Conservation (phyloP, 92 coral and sea anemone species). For the Chrysogorgia sp. region DNA sequence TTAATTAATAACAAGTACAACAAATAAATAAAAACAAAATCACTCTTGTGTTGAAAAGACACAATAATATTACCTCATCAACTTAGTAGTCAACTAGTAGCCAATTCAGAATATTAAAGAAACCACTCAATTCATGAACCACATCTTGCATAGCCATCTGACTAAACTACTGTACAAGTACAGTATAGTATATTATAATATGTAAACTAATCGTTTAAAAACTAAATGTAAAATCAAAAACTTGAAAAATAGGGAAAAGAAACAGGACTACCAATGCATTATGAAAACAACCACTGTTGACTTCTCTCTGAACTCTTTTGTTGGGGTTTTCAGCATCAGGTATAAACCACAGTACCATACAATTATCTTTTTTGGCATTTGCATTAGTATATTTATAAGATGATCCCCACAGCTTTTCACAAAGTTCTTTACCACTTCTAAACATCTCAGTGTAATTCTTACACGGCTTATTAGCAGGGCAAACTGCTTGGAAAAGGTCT, state of each 20-base stretch:
- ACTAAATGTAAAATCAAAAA: neutral
- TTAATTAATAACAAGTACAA: no score
- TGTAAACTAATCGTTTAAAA: no score
- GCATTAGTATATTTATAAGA: constrained; percentile 76
- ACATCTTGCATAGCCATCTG: no score
- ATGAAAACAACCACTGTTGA: neutral
- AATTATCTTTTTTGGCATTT: constrained; percentile 67
- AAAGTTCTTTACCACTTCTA: constrained; percentile 70
- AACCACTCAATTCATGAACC: no score
- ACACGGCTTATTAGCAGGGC: constrained; percentile 74
- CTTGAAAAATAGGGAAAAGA: neutral
- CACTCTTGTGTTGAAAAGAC: no score
- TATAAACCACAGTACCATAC: constrained; percentile 75
- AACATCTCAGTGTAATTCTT: constrained; percentile 74
- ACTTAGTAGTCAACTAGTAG: no score
- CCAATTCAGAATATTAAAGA: no score
- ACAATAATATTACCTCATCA: no score
- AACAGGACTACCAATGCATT: neutral
- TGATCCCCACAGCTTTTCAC: constrained; percentile 91
- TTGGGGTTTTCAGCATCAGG: constrained; percentile 63
- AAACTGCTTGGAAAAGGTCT: constrained; percentile 62
- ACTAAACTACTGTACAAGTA: no score
- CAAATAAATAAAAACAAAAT: no score
- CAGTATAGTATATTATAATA: no score
- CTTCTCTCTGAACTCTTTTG: constrained; percentile 39